These are phyloP conservation scores for Mirza zaza DNA, from an alignment of 2,113 vertebrate genomes.

Conservation along the genomic window DNA sequence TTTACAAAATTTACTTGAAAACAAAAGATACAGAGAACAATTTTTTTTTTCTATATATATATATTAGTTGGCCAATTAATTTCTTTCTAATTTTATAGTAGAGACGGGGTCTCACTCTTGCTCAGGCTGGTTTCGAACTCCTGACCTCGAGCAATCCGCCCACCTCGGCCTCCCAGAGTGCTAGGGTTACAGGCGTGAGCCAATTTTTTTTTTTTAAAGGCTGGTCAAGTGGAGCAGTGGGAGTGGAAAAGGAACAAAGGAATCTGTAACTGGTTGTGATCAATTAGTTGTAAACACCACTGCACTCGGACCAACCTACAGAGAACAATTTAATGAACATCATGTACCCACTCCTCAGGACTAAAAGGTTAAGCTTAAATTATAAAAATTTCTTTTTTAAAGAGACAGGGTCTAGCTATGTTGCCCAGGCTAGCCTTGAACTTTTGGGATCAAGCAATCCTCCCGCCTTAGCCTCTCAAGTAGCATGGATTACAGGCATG, in stretches of 20 bases:
- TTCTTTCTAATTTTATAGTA: too few relatives aligned
- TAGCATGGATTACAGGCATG: neutral
- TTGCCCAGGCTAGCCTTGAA: neutral
- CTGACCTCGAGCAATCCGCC: too few relatives aligned
- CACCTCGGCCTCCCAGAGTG: too few relatives aligned
- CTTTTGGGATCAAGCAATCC: neutral
- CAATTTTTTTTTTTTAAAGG: neutral
- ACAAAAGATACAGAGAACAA: neutral
- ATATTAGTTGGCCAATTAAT: too few relatives aligned
- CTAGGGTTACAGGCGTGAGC: too few relatives aligned
- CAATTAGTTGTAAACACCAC: too few relatives aligned
- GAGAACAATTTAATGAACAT: conserved; percentile 5
- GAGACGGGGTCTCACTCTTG: too few relatives aligned
- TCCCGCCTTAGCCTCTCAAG: neutral
- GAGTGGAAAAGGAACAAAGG: too few relatives aligned
- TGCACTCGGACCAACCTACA: neutral
- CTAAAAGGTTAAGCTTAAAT: conserved; percentile 13
- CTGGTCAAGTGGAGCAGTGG: too few relatives aligned
- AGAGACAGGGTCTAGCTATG: neutral
- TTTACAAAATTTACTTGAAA: conserved; percentile 52
- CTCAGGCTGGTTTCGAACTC: too few relatives aligned
- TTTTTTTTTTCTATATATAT: neutral
- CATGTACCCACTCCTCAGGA: neutral
- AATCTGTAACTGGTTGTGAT: too few relatives aligned
- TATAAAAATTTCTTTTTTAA: neutral